Base-by-base conservation (phyloP, 2,797 vertebrate genomes). In the Microtus californicus region DNA sequence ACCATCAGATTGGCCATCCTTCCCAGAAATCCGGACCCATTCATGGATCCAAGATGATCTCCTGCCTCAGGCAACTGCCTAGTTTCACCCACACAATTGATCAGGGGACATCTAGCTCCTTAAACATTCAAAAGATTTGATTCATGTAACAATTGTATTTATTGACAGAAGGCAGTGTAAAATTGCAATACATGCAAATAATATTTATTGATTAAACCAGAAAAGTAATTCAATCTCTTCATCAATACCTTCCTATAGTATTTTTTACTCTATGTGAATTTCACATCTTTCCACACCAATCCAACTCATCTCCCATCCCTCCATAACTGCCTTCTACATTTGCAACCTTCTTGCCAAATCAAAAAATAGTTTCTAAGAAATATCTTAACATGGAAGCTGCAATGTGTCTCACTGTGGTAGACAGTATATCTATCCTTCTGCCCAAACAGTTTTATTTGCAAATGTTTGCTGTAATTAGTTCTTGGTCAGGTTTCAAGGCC, bases 1-100 rank as follows among this genome's bases (percentile, higher is more conserved):
- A 88, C 99, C 99, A 0, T 99, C 99, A 0, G 99, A 99, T 91
- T 98, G 99, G 1, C 99, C 99, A 0, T 99, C 99, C 2, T 98
- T 99, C 2, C 99, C 99, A 97, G 99, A 99, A 95, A 99, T 99
- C 91, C 97, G 99, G 97, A 99, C 99, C 94, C 99, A 99, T 97
- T 96, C 99, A 0, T 99, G 99, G 99, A 99, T 99, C 99, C 99
- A 99, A 97, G 98, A 95, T 89, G 96, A 98, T 1, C 95, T 98
- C 3, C 97, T 99, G 61, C 97, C 99, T 14, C 98, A 98, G 4
- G 99, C 99, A 96, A 86, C 98, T 0, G 95, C 98, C 0, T 99
- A 99, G 98, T 99, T 99, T 98, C 97, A 99, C 81, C 98, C 99
- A 95, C 99, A 99, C 98, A 99, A 99, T 98, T 98, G 99, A 97